A percentile compares a stretch with the other conserved stretches of the same genome.
Evolutionary conservation across 2,113 vertebrate species (phyloP).

Genomic region (Protobothrops flavoviridis): DNA sequence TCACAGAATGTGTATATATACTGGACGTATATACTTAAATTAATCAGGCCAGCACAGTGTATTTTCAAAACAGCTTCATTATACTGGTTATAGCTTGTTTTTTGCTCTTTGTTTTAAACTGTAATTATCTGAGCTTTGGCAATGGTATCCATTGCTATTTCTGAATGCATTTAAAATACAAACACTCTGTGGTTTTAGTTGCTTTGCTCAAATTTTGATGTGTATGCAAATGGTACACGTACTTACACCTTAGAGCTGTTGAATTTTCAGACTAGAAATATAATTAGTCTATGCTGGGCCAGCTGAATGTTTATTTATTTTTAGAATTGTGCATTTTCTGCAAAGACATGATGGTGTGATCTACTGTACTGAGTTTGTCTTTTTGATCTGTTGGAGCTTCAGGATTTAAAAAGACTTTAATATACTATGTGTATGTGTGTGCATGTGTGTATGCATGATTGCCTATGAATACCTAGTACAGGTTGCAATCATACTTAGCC

Average conservation of each 20-base stretch:
- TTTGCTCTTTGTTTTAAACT: neutral
- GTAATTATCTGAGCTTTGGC: neutral
- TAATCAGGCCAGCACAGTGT: neutral
- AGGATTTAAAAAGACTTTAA: neutral
- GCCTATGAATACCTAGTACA: neutral
- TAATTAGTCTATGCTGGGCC: neutral
- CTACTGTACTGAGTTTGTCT: neutral
- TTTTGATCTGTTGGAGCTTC: neutral
- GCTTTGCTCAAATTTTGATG: neutral
- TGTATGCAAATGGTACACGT: neutral
- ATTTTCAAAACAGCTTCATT: neutral
- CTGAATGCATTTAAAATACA: neutral
- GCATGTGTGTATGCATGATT: neutral
- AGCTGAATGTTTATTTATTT: neutral
- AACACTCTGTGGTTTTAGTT: neutral
- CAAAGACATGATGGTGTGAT: neutral
- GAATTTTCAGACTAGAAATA: neutral
- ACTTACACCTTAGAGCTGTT: neutral
- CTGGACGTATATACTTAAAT: neutral
- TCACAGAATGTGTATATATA: neutral
- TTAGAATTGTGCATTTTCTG: neutral
- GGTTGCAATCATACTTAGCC: neutral
- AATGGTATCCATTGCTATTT: neutral
- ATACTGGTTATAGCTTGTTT: neutral
- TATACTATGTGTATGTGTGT: neutral